These are phyloP conservation scores for Tryphoninae sp. DNA, from an alignment of 2,888 invertebrate genomes.

Conservation along the genomic window DNA sequence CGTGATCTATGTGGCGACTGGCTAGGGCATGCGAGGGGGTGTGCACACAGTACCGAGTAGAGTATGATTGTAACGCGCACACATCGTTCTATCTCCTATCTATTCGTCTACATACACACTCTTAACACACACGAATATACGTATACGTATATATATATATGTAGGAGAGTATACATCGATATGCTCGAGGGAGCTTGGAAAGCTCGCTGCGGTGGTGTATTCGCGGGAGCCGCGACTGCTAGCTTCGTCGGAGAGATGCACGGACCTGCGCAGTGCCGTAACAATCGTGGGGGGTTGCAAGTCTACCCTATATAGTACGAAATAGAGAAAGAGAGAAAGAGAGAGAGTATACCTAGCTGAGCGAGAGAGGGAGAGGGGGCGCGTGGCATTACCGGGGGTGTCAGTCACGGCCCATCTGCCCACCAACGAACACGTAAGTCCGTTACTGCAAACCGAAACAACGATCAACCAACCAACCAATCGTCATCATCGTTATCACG, in stretches of 20 bases:
- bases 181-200: constrained; percentile 51
- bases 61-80: constrained; percentile 63
- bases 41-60: constrained; percentile 27
- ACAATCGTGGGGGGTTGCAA: constrained; percentile 69
- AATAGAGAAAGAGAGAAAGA: constrained; percentile 48
- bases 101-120: background rate
- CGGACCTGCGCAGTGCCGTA: constrained; percentile 75
- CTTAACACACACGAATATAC: background rate
- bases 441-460: constrained; percentile 59
- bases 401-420: constrained; percentile 81
- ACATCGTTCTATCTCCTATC: constrained; percentile 13
- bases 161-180: constrained; percentile 50
- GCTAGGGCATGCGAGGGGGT: constrained; percentile 45
- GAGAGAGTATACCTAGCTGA: background rate
- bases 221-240: constrained; percentile 66
- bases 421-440: constrained; percentile 80
- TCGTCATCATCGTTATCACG: constrained; percentile 21
- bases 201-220: constrained; percentile 63
- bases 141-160: constrained; percentile 13
- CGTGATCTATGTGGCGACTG: constrained; percentile 61
- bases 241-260: constrained; percentile 66
- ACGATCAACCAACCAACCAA: constrained; percentile 45
- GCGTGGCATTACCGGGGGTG: constrained; percentile 79
- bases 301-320: constrained; percentile 49
- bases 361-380: constrained; percentile 70